phyloP scores from a whole-genome alignment of 2,888 invertebrate species.

The Aphrophora alni region DNA sequence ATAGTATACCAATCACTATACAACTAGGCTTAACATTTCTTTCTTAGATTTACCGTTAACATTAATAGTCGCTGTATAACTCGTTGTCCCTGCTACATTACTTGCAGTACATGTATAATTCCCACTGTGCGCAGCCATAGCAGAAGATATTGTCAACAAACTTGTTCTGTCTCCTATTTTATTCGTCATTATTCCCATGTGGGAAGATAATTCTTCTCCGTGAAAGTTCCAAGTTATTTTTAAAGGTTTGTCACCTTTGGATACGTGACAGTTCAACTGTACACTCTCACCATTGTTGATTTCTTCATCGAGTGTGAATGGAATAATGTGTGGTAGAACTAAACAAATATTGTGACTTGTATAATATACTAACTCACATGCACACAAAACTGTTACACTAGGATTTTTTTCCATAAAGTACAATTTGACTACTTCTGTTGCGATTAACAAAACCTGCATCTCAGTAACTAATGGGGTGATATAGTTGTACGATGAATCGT shows the following conservation, averaged over 20 bases:
- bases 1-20: too few species aligned
- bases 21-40: too few species aligned
- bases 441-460: too few species aligned
- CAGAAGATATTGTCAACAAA: slow-evolving; percentile 68
- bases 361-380: too few species aligned
- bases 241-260: slow-evolving; percentile 74
- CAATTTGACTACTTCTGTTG: too few species aligned
- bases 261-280: slow-evolving; percentile 67
- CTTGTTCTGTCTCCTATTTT: slow-evolving; percentile 74
- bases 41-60: slow-evolving; percentile 71
- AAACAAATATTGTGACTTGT: too few species aligned
- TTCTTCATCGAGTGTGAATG: slow-evolving; percentile 63
- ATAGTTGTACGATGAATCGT: too few species aligned
- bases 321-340: slow-evolving; percentile 74
- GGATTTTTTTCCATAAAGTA: too few species aligned
- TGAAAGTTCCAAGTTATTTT: slow-evolving; percentile 76
- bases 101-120: slow-evolving; percentile 58
- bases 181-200: slow-evolving; percentile 56
- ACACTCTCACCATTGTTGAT: slow-evolving; percentile 70
- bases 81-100: slow-evolving; percentile 69
- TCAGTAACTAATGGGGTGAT: too few species aligned
- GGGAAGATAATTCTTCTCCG: slow-evolving; percentile 56
- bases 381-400: too few species aligned
- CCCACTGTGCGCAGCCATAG: slow-evolving; percentile 66
- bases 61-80: slow-evolving; percentile 71